These are phyloP conservation scores for Orius insidiosus DNA, from an alignment of 1,140 invertebrate species.

Conservation along the genomic window DNA sequence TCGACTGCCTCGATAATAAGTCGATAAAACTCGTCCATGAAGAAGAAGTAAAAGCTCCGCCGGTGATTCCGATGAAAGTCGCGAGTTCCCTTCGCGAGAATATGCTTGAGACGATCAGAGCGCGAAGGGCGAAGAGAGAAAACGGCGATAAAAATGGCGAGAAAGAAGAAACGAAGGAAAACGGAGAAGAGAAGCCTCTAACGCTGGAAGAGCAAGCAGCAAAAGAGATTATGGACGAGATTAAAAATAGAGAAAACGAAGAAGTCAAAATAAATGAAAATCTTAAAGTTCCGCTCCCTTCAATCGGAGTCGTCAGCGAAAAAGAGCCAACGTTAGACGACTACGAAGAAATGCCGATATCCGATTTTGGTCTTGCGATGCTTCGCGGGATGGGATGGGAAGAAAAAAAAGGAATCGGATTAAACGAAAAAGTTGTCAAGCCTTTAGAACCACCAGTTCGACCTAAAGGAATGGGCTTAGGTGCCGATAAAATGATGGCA, in stretches of 20 bases:
- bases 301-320: conserved; percentile 29
- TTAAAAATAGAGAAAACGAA: conserved; percentile 23
- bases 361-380: conserved; percentile 79
- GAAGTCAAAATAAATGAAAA: conserved; percentile 24
- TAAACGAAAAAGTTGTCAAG: conserved; percentile 27
- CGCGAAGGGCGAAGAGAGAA: conserved; percentile 5
- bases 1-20: conserved; percentile 55
- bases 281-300: conserved; percentile 31
- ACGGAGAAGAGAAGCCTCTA: conserved; percentile 21
- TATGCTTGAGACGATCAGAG: conserved; percentile 6
- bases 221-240: conserved; percentile 36
- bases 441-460: conserved; percentile 41
- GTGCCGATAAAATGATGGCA: conserved; percentile 54
- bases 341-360: conserved; percentile 78
- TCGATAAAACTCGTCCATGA: conserved; percentile 36
- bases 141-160: background rate
- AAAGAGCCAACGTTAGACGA: conserved; percentile 62
- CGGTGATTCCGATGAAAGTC: conserved; percentile 18
- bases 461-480: conserved; percentile 81
- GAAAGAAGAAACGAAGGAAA: background rate
- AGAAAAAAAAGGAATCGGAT: conserved; percentile 49
- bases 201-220: conserved; percentile 33
- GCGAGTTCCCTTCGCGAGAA: conserved; percentile 7
- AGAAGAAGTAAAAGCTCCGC: conserved; percentile 12
- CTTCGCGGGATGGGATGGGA: conserved; percentile 90